These are phyloP conservation scores for Venustaconcha ellipsiformis DNA, from an alignment of 1,140 invertebrate species.

Conservation along the genomic window DNA sequence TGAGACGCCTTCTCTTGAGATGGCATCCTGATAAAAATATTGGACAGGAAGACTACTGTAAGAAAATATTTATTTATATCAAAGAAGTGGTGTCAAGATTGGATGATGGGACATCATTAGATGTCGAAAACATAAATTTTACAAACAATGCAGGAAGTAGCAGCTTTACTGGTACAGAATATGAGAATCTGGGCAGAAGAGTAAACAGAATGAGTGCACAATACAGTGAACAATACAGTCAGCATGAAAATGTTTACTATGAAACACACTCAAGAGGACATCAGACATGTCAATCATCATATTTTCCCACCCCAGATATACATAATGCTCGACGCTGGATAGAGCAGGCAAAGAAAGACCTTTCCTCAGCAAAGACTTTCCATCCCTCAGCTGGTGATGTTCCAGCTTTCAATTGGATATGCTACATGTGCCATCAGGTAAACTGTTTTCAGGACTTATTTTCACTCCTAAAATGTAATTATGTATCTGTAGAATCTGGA, in stretches of 20 bases:
- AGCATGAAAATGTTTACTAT: conserved; percentile 11
- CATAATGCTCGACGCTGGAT: conserved; percentile 41
- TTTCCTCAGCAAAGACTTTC: conserved; percentile 28
- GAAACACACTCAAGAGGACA: neutral
- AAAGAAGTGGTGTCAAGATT: conserved; percentile 9
- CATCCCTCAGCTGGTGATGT: conserved; percentile 1
- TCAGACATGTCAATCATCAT: conserved; percentile 4
- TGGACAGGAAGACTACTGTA: conserved; percentile 35
- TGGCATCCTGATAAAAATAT: conserved; percentile 61
- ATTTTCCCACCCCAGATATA: neutral
- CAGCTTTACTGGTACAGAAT: neutral
- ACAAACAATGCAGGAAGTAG: conserved; percentile 5
- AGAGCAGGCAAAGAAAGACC: conserved; percentile 43
- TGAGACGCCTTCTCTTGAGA: conserved; percentile 56
- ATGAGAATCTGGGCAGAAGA: conserved; percentile 1
- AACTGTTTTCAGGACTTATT: neutral
- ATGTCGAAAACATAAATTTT: conserved; percentile 14
- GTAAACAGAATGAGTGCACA: neutral
- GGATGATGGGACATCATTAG: conserved; percentile 10
- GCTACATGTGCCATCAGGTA: conserved; percentile 53
- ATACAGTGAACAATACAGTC: neutral
- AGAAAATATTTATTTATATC: conserved; percentile 46
- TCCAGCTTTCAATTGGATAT: conserved; percentile 46
- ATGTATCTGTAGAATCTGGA: too few relatives aligned
- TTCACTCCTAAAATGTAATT: too few relatives aligned